These are phyloP conservation scores for Drosophila seclusa DNA, from an alignment of 2,888 invertebrate species.

Conservation along the genomic window DNA sequence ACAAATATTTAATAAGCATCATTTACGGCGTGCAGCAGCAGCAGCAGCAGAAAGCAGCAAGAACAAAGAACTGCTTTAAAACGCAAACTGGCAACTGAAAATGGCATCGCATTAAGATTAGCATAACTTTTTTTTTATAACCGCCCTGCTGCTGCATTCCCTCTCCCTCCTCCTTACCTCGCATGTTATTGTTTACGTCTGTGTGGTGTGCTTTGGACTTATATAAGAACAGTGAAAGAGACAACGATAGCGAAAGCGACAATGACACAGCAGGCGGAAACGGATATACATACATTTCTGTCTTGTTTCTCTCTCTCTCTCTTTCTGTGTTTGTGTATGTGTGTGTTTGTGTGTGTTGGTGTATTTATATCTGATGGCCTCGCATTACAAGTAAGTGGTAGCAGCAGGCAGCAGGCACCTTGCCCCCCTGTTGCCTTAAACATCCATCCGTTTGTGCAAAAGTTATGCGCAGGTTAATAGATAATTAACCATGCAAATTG, in stretches of 20 bases:
- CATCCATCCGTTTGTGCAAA: slow-evolving; percentile 42
- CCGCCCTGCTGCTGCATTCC: slow-evolving; percentile 24
- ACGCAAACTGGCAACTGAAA: slow-evolving; percentile 53
- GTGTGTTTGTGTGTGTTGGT: slow-evolving; percentile 22
- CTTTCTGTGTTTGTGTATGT: neutral
- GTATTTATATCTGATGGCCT: slow-evolving; percentile 28
- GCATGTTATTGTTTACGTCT: slow-evolving; percentile 24
- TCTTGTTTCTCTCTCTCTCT: slow-evolving; percentile 11
- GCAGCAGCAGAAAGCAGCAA: slow-evolving; percentile 5
- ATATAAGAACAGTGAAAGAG: slow-evolving; percentile 50
- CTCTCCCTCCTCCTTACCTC: neutral
- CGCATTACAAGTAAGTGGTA: slow-evolving; percentile 37
- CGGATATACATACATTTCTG: slow-evolving; percentile 67
- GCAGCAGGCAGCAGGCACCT: slow-evolving; percentile 6
- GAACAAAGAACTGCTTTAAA: slow-evolving; percentile 60
- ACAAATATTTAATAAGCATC: slow-evolving; percentile 76
- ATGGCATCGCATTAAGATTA: slow-evolving; percentile 69
- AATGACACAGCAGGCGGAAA: slow-evolving; percentile 47
- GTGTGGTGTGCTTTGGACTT: slow-evolving; percentile 50
- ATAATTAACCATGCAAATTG: slow-evolving; percentile 81
- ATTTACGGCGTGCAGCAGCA: slow-evolving; percentile 51
- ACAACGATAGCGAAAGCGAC: slow-evolving; percentile 33
- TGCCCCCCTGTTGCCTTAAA: neutral
- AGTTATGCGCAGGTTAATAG: slow-evolving; percentile 80
- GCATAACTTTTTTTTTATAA: slow-evolving; percentile 68